These are phyloP conservation scores for Amphiura filiformis DNA, from an alignment of 35 echinoderm and acorn worm genomes.

Conservation along the genomic window DNA sequence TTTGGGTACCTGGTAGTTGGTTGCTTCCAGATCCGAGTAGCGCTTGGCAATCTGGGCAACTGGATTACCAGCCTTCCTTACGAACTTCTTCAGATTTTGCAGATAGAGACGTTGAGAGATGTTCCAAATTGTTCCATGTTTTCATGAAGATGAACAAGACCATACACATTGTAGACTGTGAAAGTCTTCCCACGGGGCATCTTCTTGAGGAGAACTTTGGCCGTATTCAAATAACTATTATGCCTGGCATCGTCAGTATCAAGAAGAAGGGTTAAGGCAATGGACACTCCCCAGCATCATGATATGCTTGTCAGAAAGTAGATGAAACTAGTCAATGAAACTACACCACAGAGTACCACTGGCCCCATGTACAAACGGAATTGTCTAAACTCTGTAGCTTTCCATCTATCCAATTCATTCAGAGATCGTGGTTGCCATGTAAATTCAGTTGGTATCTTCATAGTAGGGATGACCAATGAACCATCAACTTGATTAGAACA, in stretches of 20 bases:
- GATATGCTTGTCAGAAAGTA: too few species aligned
- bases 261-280: too few species aligned
- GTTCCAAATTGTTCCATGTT: neutral
- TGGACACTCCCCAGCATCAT: too few species aligned
- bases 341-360: too few species aligned
- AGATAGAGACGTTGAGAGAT: neutral
- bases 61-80: neutral
- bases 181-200: neutral
- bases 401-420: slow-evolving; percentile 57
- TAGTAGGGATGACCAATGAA: too few species aligned
- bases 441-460: too few species aligned
- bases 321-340: too few species aligned
- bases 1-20: neutral
- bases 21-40: neutral
- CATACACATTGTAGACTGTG: neutral
- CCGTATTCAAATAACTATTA: neutral
- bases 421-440: slow-evolving; percentile 51
- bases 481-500: too few species aligned
- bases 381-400: neutral
- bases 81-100: neutral
- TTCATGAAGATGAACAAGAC: neutral
- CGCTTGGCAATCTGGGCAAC: too few species aligned
- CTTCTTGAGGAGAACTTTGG: neutral
- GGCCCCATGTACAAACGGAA: neutral
- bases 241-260: too few species aligned